These are phyloP conservation scores for Elephas maximus DNA, from an alignment of 2,113 vertebrate species.

Conservation along the genomic window DNA sequence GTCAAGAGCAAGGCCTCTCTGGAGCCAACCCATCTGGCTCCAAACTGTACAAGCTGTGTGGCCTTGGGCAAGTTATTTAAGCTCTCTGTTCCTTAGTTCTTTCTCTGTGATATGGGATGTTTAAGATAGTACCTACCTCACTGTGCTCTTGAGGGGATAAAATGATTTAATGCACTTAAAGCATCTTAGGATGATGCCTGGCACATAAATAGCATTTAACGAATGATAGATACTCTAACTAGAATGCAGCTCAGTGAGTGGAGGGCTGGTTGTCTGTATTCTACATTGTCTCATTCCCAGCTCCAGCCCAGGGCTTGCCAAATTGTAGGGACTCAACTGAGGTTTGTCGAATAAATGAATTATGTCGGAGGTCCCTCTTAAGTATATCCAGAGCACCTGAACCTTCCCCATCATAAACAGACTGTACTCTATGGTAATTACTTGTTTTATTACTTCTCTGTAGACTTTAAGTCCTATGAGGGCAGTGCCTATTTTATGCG, in stretches of 20 bases:
- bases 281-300: too few relatives aligned
- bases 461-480: neutral
- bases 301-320: neutral
- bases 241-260: neutral
- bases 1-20: rapidly evolving
- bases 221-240: neutral
- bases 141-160: too few relatives aligned
- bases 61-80: neutral
- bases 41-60: neutral
- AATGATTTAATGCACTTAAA: neutral
- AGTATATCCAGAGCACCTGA: neutral
- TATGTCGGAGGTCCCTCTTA: neutral
- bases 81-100: neutral
- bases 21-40: neutral
- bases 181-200: neutral
- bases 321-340: neutral
- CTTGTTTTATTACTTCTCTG: neutral
- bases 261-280: neutral
- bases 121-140: neutral
- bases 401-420: neutral
- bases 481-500: too few relatives aligned
- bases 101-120: neutral
- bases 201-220: neutral
- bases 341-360: neutral
- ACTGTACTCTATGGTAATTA: rapidly evolving